Evolutionary conservation across 2,113 vertebrate species (phyloP), one percentile per base, ranked within the genome.

Genomic region (Porphyrio hochstetteri): DNA sequence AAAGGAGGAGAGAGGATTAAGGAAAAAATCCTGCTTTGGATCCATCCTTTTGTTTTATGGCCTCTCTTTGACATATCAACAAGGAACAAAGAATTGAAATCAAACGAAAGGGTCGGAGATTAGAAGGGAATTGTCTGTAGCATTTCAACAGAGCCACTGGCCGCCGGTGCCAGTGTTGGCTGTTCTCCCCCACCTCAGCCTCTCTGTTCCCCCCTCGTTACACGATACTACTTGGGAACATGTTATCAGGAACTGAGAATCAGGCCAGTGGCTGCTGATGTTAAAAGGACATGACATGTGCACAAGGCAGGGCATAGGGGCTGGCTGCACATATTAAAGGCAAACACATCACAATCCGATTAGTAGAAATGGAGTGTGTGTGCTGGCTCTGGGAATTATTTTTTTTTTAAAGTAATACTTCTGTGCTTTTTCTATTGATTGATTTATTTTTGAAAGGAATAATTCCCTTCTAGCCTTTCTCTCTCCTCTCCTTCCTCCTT

Each of bases 251-350:
- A 90, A 95, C 89, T 81, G 91, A 96, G 97, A 98, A 99, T 98
- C 98, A 98, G 99, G 99, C 99, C 99, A 99, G 98, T 97, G 98
- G 98, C 98, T 98, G 98, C 98, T 99, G 99, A 99, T 98, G 97
- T 97, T 99, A 98, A 99, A 98, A 98, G 98, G 98, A 99, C 98
- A 93, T 99, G 99, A 98, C 99, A 99, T 99, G 97, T 99, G 98
- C 98, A 98, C 97, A 95, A 96, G 97, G 96, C 97, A 87, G 67
- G 98, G 98, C 98, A 97, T 97, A 98, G 98, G 98, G 97, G 98
- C 98, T 99, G 98, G 98, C 98, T 98, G 98, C 98, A 99, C 98
- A 98, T 97, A 98, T 99, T 99, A 99, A 98, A 99, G 97, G 97
- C 97, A 97, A 97, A 95, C 97, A 95, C 98, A 98, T 98, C 97